A percentile compares a stretch with the other conserved stretches of the same genome.
These are phyloP conservation scores for Limnephilus lunatus DNA, from an alignment of 2,888 invertebrate species.

Conservation along the genomic window DNA sequence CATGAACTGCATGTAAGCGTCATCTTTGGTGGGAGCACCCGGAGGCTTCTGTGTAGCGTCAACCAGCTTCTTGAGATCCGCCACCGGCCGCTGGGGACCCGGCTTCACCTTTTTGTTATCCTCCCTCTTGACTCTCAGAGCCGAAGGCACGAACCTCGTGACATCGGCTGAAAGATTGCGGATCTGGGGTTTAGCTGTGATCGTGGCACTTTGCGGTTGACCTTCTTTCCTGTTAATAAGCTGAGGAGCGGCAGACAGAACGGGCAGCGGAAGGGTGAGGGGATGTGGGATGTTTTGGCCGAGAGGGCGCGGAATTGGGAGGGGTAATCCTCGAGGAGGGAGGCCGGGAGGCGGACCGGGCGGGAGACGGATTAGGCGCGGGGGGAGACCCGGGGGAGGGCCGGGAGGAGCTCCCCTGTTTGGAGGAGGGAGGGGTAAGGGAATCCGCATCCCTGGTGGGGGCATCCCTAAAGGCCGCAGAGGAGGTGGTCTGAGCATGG, in stretches of 20 bases:
- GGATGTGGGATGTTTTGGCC: slow-evolving; percentile 69
- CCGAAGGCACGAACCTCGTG: slow-evolving; percentile 95
- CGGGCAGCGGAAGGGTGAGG: slow-evolving; percentile 78
- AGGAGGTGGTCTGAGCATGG: slow-evolving; percentile 79
- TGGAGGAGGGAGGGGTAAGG: slow-evolving; percentile 77
- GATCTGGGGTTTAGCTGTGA: slow-evolving; percentile 98
- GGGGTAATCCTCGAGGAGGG: slow-evolving; percentile 77
- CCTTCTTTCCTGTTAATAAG: slow-evolving; percentile 85
- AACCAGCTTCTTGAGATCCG: slow-evolving; percentile 77
- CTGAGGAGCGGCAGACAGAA: slow-evolving; percentile 89
- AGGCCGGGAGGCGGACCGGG: slow-evolving; percentile 83
- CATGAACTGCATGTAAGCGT: slow-evolving; percentile 99
- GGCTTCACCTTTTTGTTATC: slow-evolving; percentile 81
- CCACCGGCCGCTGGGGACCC: slow-evolving; percentile 75
- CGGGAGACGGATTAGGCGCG: slow-evolving; percentile 79
- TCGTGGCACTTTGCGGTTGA: slow-evolving; percentile 85
- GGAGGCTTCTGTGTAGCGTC: slow-evolving; percentile 74
- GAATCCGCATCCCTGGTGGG: slow-evolving; percentile 75
- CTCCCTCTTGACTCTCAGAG: slow-evolving; percentile 92
- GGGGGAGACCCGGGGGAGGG: slow-evolving; percentile 77
- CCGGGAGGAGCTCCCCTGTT: slow-evolving; percentile 79
- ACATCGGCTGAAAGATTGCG: slow-evolving; percentile 95
- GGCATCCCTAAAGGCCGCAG: slow-evolving; percentile 74
- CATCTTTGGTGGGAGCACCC: slow-evolving; percentile 89
- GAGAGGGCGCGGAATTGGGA: slow-evolving; percentile 74